Evolutionary conservation across 2,797 vertebrate genomes (phyloP).

Genomic region (Buceros bicornis): DNA sequence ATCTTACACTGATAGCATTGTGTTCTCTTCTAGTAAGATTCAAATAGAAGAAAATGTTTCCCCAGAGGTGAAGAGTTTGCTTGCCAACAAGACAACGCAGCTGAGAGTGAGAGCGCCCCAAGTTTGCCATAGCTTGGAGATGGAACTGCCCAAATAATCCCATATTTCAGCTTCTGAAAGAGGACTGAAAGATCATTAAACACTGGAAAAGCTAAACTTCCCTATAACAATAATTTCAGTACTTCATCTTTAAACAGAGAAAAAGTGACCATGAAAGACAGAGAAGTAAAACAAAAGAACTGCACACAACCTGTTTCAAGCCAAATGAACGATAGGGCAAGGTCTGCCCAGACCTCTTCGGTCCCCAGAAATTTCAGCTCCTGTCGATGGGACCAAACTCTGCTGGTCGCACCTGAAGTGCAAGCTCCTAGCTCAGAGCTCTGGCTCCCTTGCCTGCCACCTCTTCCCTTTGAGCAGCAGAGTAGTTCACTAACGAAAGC

Average conservation of each 20-base stretch:
- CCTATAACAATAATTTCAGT: accelerated
- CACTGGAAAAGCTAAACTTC: background rate
- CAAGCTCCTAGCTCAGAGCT: background rate
- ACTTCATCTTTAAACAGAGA: background rate
- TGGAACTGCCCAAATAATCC: background rate
- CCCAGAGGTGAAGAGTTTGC: background rate
- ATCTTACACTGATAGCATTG: background rate
- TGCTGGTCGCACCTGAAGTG: background rate
- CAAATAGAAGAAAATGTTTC: background rate
- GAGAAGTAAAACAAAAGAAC: background rate
- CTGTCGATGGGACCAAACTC: too few relatives aligned
- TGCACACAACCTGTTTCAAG: background rate
- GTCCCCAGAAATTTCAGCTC: background rate
- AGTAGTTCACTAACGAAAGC: background rate
- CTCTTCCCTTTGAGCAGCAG: background rate
- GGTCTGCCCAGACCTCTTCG: background rate
- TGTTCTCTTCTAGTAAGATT: background rate
- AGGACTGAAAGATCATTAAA: background rate
- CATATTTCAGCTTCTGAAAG: background rate
- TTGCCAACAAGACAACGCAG: background rate
- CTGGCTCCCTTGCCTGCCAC: background rate
- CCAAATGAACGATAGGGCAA: background rate
- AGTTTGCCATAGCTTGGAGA: background rate
- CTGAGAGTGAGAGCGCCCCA: background rate
- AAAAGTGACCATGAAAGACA: background rate